Evolutionary conservation across 2,888 invertebrate species (phyloP).

Genomic region (Stegophylla sp.): DNA sequence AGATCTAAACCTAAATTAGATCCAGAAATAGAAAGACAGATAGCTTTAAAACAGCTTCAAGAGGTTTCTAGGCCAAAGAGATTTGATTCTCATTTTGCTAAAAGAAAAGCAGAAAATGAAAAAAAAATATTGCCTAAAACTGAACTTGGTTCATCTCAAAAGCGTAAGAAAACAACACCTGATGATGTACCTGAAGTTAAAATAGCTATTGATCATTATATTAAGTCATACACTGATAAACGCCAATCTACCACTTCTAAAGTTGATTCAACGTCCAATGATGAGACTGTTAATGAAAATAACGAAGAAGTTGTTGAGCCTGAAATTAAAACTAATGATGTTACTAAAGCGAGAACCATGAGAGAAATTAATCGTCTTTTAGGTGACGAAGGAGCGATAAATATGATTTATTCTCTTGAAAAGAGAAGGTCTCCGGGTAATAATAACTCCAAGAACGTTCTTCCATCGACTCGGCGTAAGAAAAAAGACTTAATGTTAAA

Average conservation of each 20-base stretch:
- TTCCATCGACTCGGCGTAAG: constrained; percentile 62
- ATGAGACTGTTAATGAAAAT: constrained; percentile 33
- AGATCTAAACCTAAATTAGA: constrained; percentile 64
- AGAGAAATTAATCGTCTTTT: constrained; percentile 79
- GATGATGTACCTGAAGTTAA: constrained; percentile 61
- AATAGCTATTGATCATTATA: constrained; percentile 59
- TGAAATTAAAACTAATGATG: constrained; percentile 65
- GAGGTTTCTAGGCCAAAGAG: constrained; percentile 63
- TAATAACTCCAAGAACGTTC: constrained; percentile 59
- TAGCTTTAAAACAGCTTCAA: constrained; percentile 69
- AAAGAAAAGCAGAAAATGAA: constrained; percentile 62
- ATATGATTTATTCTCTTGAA: constrained; percentile 82
- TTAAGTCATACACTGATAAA: constrained; percentile 58
- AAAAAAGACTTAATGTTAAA: constrained; percentile 67
- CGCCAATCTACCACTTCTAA: constrained; percentile 52
- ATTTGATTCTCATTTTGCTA: constrained; percentile 48
- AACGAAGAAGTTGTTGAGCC: constrained; percentile 1
- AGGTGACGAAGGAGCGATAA: constrained; percentile 86
- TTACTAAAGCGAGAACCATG: constrained; percentile 66
- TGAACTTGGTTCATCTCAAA: constrained; percentile 59
- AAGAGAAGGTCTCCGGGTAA: constrained; percentile 64
- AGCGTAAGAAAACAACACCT: constrained; percentile 30
- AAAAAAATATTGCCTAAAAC: constrained; percentile 62
- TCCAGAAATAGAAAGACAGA: constrained; percentile 67
- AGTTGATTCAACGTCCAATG: constrained; percentile 25